Percentiles rank a stretch among this genome's conserved stretches.
These are phyloP conservation scores for Nannobrachium achirus DNA, from an alignment of 2,113 vertebrate genomes.

Conservation along the genomic window DNA sequence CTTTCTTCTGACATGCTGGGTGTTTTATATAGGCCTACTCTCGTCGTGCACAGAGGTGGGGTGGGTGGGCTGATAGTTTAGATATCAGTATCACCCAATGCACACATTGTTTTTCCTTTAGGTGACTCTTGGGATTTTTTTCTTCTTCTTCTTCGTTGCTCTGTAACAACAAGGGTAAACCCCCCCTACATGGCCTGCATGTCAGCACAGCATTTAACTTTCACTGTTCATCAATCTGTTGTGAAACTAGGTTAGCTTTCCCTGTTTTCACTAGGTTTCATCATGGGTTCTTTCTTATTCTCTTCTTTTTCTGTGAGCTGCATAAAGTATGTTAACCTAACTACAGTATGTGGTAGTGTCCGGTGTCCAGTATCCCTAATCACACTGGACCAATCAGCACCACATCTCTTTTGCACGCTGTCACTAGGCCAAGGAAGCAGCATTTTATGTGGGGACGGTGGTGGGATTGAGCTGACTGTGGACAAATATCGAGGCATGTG, in stretches of 20 bases:
- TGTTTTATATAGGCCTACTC: slow-evolving; percentile 67
- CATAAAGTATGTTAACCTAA: too few species aligned
- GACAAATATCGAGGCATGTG: too few species aligned
- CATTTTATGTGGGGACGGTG: too few species aligned
- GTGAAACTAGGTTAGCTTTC: slow-evolving; percentile 53
- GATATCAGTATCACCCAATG: slow-evolving; percentile 84
- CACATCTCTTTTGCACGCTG: too few species aligned
- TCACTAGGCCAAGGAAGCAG: too few species aligned
- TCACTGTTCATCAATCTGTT: slow-evolving; percentile 3
- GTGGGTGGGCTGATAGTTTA: slow-evolving; percentile 74
- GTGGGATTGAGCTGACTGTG: too few species aligned
- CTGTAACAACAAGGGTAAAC: slow-evolving; percentile 81
- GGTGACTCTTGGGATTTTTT: slow-evolving; percentile 97
- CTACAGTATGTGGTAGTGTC: too few species aligned
- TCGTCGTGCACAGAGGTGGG: too few species aligned
- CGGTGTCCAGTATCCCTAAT: too few species aligned
- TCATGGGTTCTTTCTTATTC: neutral
- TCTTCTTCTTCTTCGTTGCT: slow-evolving; percentile 42
- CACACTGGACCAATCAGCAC: too few species aligned
- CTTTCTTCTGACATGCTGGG: neutral
- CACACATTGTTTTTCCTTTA: slow-evolving; percentile 86
- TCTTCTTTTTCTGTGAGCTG: neutral
- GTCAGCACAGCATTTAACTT: neutral
- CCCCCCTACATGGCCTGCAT: slow-evolving; percentile 66
- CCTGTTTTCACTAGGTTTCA: slow-evolving; percentile 13